Conservation (phyloP, 2,797 vertebrate species). For the Chaenodraco wilsoni region DNA sequence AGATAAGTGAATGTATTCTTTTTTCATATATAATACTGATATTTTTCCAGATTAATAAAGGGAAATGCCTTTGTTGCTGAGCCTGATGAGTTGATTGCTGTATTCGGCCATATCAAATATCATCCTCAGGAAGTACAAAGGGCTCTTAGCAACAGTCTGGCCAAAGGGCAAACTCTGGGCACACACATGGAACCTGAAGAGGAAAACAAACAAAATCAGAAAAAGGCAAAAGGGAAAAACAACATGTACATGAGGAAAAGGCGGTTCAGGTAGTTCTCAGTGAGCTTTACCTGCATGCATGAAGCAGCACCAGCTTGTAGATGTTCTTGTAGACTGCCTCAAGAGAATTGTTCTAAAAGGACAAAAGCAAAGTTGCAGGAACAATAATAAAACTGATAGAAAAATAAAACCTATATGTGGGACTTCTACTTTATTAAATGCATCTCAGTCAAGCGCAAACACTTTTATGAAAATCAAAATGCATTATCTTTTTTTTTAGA, state of each 20-base stretch:
- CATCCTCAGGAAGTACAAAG: slow-evolving; percentile 86
- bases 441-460: not conserved
- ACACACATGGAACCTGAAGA: slow-evolving; percentile 91
- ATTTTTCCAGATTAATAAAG: not conserved
- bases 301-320: slow-evolving; percentile 92
- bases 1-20: not conserved
- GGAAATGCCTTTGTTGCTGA: slow-evolving; percentile 86
- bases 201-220: slow-evolving; percentile 19
- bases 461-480: not conserved
- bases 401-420: not conserved
- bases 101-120: slow-evolving; percentile 85
- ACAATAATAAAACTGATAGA: not conserved
- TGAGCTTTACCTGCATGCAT: slow-evolving; percentile 89
- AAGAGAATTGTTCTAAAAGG: slow-evolving; percentile 87
- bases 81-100: slow-evolving; percentile 83
- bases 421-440: not conserved
- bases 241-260: slow-evolving; percentile 6
- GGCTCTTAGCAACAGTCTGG: slow-evolving; percentile 87
- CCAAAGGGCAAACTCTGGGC: slow-evolving; percentile 89
- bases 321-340: slow-evolving; percentile 87
- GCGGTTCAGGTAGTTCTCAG: not conserved
- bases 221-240: not conserved
- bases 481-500: too few species aligned
- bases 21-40: not conserved
- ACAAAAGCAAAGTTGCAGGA: not conserved